A percentile compares a stretch with the other conserved stretches of the same genome.
Evolutionary conservation across 2,797 vertebrate genomes (phyloP).

Genomic region (Euthynnus affinis): DNA sequence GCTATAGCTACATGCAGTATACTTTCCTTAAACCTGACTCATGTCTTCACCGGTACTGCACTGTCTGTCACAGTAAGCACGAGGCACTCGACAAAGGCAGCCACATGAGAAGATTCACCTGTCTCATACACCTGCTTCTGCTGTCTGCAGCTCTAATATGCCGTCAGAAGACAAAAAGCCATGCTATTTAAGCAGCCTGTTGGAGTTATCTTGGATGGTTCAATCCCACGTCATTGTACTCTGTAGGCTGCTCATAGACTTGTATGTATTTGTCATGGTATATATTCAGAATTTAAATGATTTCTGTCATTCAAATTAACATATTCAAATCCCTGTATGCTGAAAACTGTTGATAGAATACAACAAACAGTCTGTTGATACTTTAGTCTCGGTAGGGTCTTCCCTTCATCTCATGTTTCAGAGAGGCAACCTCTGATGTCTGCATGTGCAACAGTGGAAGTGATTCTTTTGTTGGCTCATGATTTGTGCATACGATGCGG

Average conservation of each 20-base stretch:
- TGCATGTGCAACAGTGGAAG: slow-evolving; percentile 13
- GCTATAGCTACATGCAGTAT: neutral
- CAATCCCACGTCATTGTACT: neutral
- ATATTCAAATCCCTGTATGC: neutral
- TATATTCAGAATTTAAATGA: neutral
- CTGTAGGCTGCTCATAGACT: neutral
- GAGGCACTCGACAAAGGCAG: slow-evolving; percentile 42
- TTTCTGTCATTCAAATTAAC: slow-evolving; percentile 13
- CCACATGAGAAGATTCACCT: slow-evolving; percentile 45
- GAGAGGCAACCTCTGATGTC: slow-evolving; percentile 28
- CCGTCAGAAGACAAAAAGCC: slow-evolving; percentile 9
- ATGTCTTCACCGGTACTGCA: slow-evolving; percentile 5
- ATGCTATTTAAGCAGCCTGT: neutral
- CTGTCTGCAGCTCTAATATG: slow-evolving; percentile 21
- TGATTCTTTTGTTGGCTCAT: slow-evolving; percentile 44
- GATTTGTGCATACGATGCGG: slow-evolving; percentile 37
- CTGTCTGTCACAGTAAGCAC: slow-evolving; percentile 41
- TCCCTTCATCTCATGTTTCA: slow-evolving; percentile 34
- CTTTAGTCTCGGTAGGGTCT: slow-evolving; percentile 9
- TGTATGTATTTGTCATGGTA: neutral
- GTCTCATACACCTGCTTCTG: slow-evolving; percentile 48
- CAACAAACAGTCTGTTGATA: slow-evolving; percentile 11
- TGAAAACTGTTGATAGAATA: slow-evolving; percentile 18
- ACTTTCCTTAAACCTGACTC: neutral
- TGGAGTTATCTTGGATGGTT: neutral